Evolutionary conservation across 2,888 invertebrate genomes (phyloP).

Genomic region (Aplocera efformata): DNA sequence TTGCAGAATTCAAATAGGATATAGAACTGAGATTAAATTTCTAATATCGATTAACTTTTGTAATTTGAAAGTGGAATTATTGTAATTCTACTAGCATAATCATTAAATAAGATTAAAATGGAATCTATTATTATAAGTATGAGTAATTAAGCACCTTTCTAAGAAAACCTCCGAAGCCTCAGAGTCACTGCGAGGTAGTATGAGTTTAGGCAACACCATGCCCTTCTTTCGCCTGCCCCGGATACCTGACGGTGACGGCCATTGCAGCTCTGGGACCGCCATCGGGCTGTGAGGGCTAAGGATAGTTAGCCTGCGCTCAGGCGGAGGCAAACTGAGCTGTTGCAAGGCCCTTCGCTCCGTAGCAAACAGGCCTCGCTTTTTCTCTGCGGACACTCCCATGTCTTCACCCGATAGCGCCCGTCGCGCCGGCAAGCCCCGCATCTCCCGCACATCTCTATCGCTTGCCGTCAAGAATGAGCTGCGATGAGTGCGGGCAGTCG

Average conservation of each 20-base stretch:
- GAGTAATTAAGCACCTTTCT: slow-evolving; percentile 71
- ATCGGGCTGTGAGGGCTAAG: slow-evolving; percentile 90
- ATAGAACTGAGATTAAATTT: no score
- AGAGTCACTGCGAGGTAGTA: slow-evolving; percentile 87
- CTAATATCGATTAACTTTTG: no score
- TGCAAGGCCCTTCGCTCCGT: slow-evolving; percentile 83
- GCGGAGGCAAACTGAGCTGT: slow-evolving; percentile 86
- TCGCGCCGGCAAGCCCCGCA: slow-evolving; percentile 82
- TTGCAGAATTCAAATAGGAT: no score
- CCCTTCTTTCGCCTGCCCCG: slow-evolving; percentile 85
- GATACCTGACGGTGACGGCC: slow-evolving; percentile 80
- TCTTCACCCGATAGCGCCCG: slow-evolving; percentile 83
- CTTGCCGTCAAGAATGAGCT: slow-evolving; percentile 84
- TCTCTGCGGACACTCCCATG: slow-evolving; percentile 82
- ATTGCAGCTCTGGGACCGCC: slow-evolving; percentile 83
- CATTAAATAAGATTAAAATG: no score
- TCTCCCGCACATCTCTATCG: slow-evolving; percentile 84
- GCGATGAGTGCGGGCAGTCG: slow-evolving; percentile 72
- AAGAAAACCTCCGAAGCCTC: slow-evolving; percentile 84
- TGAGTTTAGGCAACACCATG: slow-evolving; percentile 86
- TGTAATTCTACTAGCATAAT: no score
- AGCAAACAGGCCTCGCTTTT: slow-evolving; percentile 84
- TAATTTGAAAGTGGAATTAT: slow-evolving; percentile 5
- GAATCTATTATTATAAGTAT: no score
- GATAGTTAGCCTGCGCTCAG: slow-evolving; percentile 86